Evolutionary conservation across 2,113 vertebrate genomes (phyloP), one percentile per base, ranked within the genome.

Genomic region (Callorhinus ursinus): DNA sequence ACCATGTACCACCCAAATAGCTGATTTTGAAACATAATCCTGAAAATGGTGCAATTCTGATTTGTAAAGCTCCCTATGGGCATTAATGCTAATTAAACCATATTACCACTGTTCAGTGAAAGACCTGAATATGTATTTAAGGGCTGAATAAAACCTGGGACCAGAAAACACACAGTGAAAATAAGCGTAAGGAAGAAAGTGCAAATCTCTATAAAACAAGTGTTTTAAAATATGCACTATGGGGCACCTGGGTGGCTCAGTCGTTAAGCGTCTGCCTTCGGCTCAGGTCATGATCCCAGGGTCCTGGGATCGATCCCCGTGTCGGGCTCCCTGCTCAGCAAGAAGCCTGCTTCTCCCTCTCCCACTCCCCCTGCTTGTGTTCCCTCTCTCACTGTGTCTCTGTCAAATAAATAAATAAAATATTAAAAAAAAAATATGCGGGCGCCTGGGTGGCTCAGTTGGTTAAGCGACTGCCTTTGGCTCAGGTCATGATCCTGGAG

Each of bases 71-170:
- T 90, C 81, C 77, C 59, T 82, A 80, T 36, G 81, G 87, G 28
- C 46, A 92, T 83, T 84, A 65, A 79, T 86, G 72, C 31, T 69
- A 93, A 92, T 86, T 91, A 93, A 65, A 74, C 39, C 42, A 76
- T 33, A 88, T 59, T 63, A 51, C 4, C 96, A 77, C 7, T 74
- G 5, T 55, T 74, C n/a, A 57, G 31, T 74, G 46, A 94, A 93
- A 94, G 67, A 31, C 53, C 83, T 18, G 10, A 90, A 90, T 61
- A 88, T 65, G 46, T 15, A 89, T 9, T 84, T 81, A 83, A 82
- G 42, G 19, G 11, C 51, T 95, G 49, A 97, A 85, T 92, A 94
- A 97, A 88, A 97, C 28, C 90, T 11, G 22, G 9, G 36, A 85
- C 15, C 67, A 12, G 51, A 90, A 96, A 95, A 92, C 26, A 33